phyloP scores from a whole-genome alignment of 2,113 vertebrate genomes.

The Trematomus loennbergii region DNA sequence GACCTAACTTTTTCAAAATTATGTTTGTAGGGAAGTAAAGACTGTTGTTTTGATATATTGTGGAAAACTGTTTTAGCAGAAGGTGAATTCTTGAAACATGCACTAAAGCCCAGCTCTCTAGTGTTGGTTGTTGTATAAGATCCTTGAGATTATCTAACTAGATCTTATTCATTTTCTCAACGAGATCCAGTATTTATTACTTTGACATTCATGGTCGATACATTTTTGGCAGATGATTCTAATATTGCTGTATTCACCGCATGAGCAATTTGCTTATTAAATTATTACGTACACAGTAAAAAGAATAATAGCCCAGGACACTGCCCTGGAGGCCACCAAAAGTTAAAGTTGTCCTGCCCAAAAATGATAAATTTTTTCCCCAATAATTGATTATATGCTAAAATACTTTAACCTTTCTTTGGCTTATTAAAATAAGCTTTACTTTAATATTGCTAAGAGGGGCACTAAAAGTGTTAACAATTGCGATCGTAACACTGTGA shows the following conservation, averaged over 20 bases:
- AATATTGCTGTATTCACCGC: not conserved
- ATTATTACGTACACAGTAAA: not conserved
- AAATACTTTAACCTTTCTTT: not conserved
- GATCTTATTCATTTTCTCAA: not conserved
- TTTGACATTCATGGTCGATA: no score
- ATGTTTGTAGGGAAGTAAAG: no score
- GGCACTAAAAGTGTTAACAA: not conserved
- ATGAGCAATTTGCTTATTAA: not conserved
- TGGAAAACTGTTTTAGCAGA: not conserved
- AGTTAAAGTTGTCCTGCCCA: not conserved
- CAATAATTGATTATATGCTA: not conserved
- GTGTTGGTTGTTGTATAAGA: not conserved
- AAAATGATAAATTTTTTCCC: not conserved
- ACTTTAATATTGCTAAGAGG: not conserved
- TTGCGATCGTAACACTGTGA: slow-evolving; percentile 7
- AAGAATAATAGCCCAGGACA: not conserved
- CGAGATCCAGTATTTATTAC: not conserved
- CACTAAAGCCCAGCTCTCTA: not conserved
- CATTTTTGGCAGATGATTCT: not conserved
- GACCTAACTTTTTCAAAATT: not conserved
- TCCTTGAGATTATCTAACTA: not conserved
- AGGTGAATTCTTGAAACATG: not conserved
- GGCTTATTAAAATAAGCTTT: not conserved
- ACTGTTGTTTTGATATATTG: not conserved
- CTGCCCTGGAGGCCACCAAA: not conserved